These are phyloP conservation scores for Gadus macrocephalus DNA, from an alignment of 2,113 vertebrate species.

Conservation along the genomic window DNA sequence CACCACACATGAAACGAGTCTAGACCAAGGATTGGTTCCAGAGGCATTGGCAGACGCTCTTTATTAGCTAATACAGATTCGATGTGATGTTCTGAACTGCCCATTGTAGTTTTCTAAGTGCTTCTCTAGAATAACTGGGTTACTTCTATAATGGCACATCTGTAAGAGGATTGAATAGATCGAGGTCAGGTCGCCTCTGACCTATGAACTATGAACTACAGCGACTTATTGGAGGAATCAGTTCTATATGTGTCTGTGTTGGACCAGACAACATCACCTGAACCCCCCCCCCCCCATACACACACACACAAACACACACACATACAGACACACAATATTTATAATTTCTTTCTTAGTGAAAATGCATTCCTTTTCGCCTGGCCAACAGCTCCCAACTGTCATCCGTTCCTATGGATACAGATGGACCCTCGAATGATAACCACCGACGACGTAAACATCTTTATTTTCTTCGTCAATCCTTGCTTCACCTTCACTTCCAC, in stretches of 20 bases:
- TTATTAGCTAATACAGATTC: too few species aligned
- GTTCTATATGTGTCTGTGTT: slow-evolving; percentile 40
- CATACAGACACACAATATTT: slow-evolving; percentile 28
- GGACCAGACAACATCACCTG: neutral
- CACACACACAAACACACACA: too few species aligned
- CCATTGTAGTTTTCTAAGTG: too few species aligned
- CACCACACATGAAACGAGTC: too few species aligned
- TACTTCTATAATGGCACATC: too few species aligned
- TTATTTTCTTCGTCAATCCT: slow-evolving; percentile 56
- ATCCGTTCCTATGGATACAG: slow-evolving; percentile 65
- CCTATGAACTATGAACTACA: too few species aligned
- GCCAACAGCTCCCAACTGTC: slow-evolving; percentile 65
- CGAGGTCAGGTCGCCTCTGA: too few species aligned
- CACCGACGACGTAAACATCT: slow-evolving; percentile 53
- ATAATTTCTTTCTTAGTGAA: slow-evolving; percentile 71
- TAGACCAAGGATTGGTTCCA: slow-evolving; percentile 17
- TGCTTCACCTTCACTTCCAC: slow-evolving; percentile 55
- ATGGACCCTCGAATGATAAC: slow-evolving; percentile 66
- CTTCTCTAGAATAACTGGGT: too few species aligned
- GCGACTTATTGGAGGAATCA: slow-evolving; percentile 9
- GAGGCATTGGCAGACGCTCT: too few species aligned
- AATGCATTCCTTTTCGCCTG: slow-evolving; percentile 71
- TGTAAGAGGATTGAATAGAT: too few species aligned
- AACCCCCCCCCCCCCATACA: slow-evolving; percentile 16
- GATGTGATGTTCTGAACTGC: too few species aligned